phyloP scores from a whole-genome alignment of 1,140 invertebrate genomes.

The Drosophila nikananu region DNA sequence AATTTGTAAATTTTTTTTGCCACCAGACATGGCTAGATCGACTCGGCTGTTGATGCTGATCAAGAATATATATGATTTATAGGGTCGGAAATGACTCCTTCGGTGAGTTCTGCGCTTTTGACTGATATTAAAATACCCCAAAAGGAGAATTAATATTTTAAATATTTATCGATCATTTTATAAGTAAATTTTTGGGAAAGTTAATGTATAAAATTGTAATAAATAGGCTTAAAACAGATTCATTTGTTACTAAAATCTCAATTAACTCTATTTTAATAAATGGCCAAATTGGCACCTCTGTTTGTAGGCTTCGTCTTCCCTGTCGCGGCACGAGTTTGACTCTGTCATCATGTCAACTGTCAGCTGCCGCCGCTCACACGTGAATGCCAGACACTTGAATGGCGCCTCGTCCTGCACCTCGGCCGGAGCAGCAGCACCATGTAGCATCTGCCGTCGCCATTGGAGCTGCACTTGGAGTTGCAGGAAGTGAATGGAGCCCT shows the following conservation, averaged over 20 bases:
- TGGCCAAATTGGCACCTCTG: conserved; percentile 8
- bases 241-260: background rate
- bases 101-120: too few relatives aligned
- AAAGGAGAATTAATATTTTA: too few relatives aligned
- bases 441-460: conserved; percentile 14
- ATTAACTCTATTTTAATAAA: background rate
- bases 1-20: too few relatives aligned
- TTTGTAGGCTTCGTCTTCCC: conserved; percentile 15
- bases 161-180: too few relatives aligned
- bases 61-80: too few relatives aligned
- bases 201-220: too few relatives aligned
- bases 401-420: conserved; percentile 41
- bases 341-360: conserved; percentile 76
- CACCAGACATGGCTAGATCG: too few relatives aligned
- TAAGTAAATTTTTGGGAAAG: too few relatives aligned
- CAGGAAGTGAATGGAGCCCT: conserved; percentile 74
- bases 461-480: conserved; percentile 42
- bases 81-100: too few relatives aligned
- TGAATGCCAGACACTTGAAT: conserved; percentile 78
- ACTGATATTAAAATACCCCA: too few relatives aligned
- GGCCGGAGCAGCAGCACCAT: conserved; percentile 5
- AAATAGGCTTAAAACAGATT: too few relatives aligned
- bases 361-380: conserved; percentile 61
- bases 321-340: conserved; percentile 57
- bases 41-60: too few relatives aligned